Evolutionary conservation across 2,113 vertebrate genomes (phyloP), one percentile per base, ranked within the genome.

Genomic region (Amphiprion ocellaris): DNA sequence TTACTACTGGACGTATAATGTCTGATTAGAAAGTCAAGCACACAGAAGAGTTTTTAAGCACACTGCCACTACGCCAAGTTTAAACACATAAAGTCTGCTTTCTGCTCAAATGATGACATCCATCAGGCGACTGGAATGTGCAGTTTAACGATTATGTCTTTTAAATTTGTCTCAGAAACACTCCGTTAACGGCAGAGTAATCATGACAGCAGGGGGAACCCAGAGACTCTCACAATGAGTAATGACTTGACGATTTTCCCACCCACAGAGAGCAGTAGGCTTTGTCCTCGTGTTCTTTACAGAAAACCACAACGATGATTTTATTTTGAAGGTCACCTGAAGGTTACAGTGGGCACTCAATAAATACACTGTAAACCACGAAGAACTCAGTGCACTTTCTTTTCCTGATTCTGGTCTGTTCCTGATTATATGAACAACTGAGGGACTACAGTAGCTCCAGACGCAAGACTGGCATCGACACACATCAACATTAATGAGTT

Each of bases 151-250:
- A 86, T 77, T 41, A 74, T 88, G 76, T 53, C 81, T 88, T 82
- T 80, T 88, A 85, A 87, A 92, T 86, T 64, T 56, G 59, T 74
- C 79, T 79, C 79, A 39, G 68, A 67, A 56, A 74, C 44, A 76
- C 71, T 0, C 30, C 23, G 58, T 77, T 85, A 82, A 86, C 78
- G 17, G 69, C 47, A 28, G 2, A 44, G 52, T 47, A 65, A 79
- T 74, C 46, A 63, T 69, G 63, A 76, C 83, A 61, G 33, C 59
- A 70, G 73, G 62, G 26, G 37, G 33, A 19, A 77, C 74, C 49
- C 54, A 64, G 69, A 67, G 73, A 55, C 74, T 10, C 60, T 68
- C 44, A 30, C 16, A 4, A 33, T 41, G 71, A 74, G 33, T 44
- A 61, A 74, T 73, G 77, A 62, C 7, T 74, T 62, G 12, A 30